Evolutionary conservation across 1,140 invertebrate genomes (phyloP), one percentile per base, ranked within the genome.

Genomic region (Gryllus bimaculatus): DNA sequence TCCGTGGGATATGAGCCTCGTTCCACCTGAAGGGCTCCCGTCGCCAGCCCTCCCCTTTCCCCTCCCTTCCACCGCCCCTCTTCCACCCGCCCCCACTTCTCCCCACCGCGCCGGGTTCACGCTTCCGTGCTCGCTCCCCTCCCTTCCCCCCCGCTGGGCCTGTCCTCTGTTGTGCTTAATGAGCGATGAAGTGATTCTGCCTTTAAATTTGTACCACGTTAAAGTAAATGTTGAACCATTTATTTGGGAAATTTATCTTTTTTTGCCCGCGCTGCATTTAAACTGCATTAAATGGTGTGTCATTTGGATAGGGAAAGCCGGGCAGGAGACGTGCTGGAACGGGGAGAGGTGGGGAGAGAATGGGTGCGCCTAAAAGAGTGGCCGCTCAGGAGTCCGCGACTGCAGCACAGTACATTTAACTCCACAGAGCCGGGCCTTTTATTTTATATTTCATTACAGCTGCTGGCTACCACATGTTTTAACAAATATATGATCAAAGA

Each of bases 401-500:
- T 66, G 10, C 10, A 66, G 54, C 18, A 66, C 54, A 66, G 10
- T 66, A 66, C 54, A 66, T 66, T 66, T 66, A 66, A 66, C 54
- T 66, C 54, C 54, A 66, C 18, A 10, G 54, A 10, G 10, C 10
- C 10, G 54, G 18, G 54, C 54, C 54, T 66, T 66, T 66, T 66
- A 66, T 66, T 66, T 10, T 66, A 66, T 66, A 66, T 66, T 66
- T 66, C 54, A 66, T 66, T 66, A 66, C 54, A 10, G 54, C 54
- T 13, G 18, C 54, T 10, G 10, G 54, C 54, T 66, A 13, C 54
- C 54, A 66, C 54, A 66, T 18, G 54, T 66, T 66, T 66, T 66
- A 66, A 66, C 54, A 66, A 66, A 66, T 66, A 66, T 66, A 66
- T 66, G 54, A 66, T 66, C 54, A 66, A 66, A 66, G 54, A 66